phyloP scores from a whole-genome alignment of 2,888 invertebrate genomes.

The Caenorhabditis plicata region DNA sequence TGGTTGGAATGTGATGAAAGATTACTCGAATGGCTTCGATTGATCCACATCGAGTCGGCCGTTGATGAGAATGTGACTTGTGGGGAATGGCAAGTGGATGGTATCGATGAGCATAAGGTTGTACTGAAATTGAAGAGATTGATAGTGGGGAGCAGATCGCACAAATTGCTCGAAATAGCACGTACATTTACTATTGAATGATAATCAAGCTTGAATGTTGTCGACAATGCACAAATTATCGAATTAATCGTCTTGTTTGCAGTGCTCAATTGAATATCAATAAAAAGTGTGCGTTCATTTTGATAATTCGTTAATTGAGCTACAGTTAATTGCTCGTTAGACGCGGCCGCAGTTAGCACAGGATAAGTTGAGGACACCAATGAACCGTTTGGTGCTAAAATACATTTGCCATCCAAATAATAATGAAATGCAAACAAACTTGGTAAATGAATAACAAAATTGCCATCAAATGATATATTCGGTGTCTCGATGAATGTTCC shows the following conservation, averaged over 20 bases:
- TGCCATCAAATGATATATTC: conserved; percentile 21
- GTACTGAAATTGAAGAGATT: conserved; percentile 4
- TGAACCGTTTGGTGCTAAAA: conserved; percentile 14
- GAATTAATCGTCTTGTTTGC: conserved; percentile 11
- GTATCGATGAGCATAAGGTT: conserved; percentile 17
- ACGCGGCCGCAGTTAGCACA: conserved; percentile 20
- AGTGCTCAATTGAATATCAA: conserved; percentile 17
- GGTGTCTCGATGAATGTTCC: conserved; percentile 33
- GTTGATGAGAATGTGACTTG: conserved; percentile 8
- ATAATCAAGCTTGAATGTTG: conserved; percentile 17
- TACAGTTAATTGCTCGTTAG: conserved; percentile 10
- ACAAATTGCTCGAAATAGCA: neutral
- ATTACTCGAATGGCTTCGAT: conserved; percentile 8
- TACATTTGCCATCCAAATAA: neutral
- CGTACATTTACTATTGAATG: conserved; percentile 21
- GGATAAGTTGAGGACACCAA: conserved; percentile 16
- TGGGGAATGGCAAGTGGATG: conserved; percentile 4
- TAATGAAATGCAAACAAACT: neutral
- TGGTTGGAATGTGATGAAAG: neutral
- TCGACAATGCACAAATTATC: conserved; percentile 11
- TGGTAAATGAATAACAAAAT: conserved; percentile 19
- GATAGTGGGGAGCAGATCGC: neutral
- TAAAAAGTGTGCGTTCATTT: neutral
- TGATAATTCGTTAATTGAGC: conserved; percentile 16
- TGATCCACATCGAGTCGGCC: conserved; percentile 21